Evolutionary conservation across 2,797 vertebrate genomes (phyloP).

Genomic region (Malacoctenus gilli): DNA sequence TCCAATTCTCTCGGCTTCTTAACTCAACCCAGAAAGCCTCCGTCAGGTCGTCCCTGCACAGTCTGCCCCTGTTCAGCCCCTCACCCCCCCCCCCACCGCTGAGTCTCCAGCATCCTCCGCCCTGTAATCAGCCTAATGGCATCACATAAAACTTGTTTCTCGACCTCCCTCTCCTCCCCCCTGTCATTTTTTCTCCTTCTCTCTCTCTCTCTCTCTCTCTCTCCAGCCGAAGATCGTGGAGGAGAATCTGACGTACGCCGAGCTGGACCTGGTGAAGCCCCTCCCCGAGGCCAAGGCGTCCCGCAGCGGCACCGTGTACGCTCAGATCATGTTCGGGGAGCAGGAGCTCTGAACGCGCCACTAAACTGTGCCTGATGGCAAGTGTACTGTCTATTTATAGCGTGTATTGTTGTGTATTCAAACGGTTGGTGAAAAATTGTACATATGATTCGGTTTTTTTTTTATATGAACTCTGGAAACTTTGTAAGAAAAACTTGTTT

Average conservation of each 20-base stretch:
- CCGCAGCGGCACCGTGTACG: slow-evolving; percentile 88
- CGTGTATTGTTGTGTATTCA: slow-evolving; percentile 52
- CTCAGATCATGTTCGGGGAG: slow-evolving; percentile 94
- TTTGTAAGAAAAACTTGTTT: slow-evolving; percentile 25
- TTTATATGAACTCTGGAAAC: slow-evolving; percentile 32
- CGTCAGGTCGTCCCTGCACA: slow-evolving; percentile 2
- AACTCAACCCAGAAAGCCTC: slow-evolving; percentile 6
- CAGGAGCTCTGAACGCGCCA: slow-evolving; percentile 82
- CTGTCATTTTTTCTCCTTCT: slow-evolving; percentile 3
- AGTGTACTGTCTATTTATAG: slow-evolving; percentile 70
- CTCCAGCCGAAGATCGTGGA: slow-evolving; percentile 86
- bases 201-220: neutral
- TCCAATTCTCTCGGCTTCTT: neutral
- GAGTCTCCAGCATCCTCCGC: slow-evolving; percentile 10
- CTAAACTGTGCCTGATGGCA: slow-evolving; percentile 54
- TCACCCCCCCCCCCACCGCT: slow-evolving; percentile 2
- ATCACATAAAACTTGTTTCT: slow-evolving; percentile 5
- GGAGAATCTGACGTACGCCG: slow-evolving; percentile 94
- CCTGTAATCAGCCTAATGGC: slow-evolving; percentile 39
- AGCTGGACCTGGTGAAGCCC: slow-evolving; percentile 92
- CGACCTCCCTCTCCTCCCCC: slow-evolving; percentile 13
- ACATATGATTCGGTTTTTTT: slow-evolving; percentile 41
- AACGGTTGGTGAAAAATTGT: slow-evolving; percentile 40
- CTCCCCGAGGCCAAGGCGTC: slow-evolving; percentile 82
- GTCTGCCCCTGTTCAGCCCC: neutral